Evolutionary conservation across 23 tunicate genomes (phyloP), one percentile per base, ranked within the genome.

Genomic region (Corella eumyota): DNA sequence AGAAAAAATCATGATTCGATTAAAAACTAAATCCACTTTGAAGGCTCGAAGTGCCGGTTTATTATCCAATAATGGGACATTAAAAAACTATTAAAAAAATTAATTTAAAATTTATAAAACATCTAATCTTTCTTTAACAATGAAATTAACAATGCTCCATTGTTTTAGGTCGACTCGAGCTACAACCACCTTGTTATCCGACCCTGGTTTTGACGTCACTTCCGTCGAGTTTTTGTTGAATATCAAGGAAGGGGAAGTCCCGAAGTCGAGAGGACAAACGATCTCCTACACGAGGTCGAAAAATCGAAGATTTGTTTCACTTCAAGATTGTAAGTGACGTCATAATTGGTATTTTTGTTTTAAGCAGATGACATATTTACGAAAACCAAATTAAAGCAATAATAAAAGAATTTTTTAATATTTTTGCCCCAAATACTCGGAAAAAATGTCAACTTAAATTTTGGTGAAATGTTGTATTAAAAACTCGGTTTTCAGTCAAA

Each of bases 111-210:
- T 44, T 44, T 11, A 11, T 15, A 11, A 11, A 44, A 44, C 48
- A 11, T 44, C 48, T 44, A 11, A 44, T 44, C 11, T 11, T 44
- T 44, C 17, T 44, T 13, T 17, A 44, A 44, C 49, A 44, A 44
- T 44, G 15, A 11, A 13, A 17, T 11, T 11, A 44, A 13, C 17
- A 11, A 44, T 44, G 49, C 4, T 32, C 19, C 3, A 13, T 11
- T 69, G 26, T 4, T 35, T 36, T 68, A 85, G 94, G 94, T 47
- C 64, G 30, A 69, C 76, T 24, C 55, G 94, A 35, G 84, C 94
- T 17, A 4, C 61, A 5, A 51, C 45, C 4, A 61, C 50, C 21
- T 28, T 85, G 15, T 26, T 72, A 27, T 26, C 46, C 3, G 94
- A 85, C 50, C 64, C 83, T 21, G 62, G 83, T 15, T 85, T 85